Conservation (phyloP, 2,797 vertebrate genomes). For the Pangasius larnaudii region DNA sequence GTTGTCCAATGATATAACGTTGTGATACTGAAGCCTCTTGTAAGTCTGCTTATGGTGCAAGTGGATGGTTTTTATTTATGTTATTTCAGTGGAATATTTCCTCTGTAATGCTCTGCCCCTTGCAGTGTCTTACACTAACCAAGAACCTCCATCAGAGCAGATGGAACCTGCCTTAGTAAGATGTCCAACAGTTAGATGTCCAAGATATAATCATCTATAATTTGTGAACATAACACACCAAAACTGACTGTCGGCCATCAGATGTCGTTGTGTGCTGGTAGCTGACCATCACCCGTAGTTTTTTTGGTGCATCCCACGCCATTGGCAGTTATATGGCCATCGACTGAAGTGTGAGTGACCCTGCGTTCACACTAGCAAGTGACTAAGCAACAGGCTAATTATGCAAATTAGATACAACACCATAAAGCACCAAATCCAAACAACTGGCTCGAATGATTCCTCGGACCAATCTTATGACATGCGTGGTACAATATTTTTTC, state of each 20-base stretch:
- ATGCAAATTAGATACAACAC: too few relatives aligned
- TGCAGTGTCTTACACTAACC: not conserved
- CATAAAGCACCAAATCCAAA: too few relatives aligned
- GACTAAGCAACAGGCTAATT: not conserved
- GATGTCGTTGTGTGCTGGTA: not conserved
- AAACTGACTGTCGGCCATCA: not conserved
- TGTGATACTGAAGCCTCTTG: not conserved
- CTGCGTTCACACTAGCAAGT: not conserved
- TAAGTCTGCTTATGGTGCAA: not conserved
- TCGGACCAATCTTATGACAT: too few relatives aligned
- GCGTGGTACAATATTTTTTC: too few relatives aligned
- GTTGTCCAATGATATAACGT: not conserved
- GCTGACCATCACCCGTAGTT: not conserved
- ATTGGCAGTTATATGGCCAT: not conserved
- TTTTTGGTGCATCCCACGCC: not conserved
- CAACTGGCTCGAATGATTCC: too few relatives aligned
- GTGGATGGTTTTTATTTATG: not conserved
- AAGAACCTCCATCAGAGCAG: not conserved
- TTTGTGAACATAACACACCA: not conserved
- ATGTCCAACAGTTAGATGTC: not conserved
- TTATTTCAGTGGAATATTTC: not conserved
- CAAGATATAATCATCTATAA: not conserved
- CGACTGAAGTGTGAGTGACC: not conserved
- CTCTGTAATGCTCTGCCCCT: not conserved
- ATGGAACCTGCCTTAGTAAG: not conserved